Base-by-base conservation (phyloP, 1,140 invertebrate species). In the Cheumatopsyche charites region DNA sequence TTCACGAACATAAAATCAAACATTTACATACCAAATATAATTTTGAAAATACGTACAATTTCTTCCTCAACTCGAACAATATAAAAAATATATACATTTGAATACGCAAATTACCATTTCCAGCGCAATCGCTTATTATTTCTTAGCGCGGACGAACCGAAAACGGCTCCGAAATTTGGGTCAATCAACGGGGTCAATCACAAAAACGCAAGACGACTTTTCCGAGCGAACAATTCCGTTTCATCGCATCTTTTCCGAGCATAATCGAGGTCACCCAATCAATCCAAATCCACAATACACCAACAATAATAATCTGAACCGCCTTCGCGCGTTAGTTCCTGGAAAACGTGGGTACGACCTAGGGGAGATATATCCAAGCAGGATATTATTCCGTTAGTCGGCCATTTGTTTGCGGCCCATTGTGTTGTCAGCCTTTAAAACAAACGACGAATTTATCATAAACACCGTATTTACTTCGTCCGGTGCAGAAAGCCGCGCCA, bases 361-460 rank as follows among this genome's bases (percentile, higher is more conserved):
- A 36, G 49, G 49, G 21, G 49, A 55, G 3, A 63, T 63, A 63
- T 43, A 63, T 63, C 29, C 29, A 19, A 12, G 41, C 13, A 26
- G 62, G 62, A 63, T 63, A 63, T 63, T 63, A 63, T 63, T 63
- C 62, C 62, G 26, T 63, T 63, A 66, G 63, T 47, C 63, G 42
- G 43, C 42, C 63, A 62, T 72, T 72, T 67, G 63, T 72, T 71
- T 66, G 41, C 17, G 61, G 12, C 45, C 67, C 70, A 71, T 74
- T 63, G 70, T 74, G 70, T 74, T 69, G 63, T 71, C 73, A 52
- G 47, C 47, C 15, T 62, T 61, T 55, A 66, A 72, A 72, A 72
- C 43, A 72, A 72, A 58, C 62, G 66, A 15, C 49, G 43, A 71
- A 41, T 71, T 74, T 67, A 69, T 74, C 66, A 74, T 49, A 69